These are phyloP conservation scores for Pungitius pungitius DNA, from an alignment of 2,113 vertebrate species.

Conservation along the genomic window DNA sequence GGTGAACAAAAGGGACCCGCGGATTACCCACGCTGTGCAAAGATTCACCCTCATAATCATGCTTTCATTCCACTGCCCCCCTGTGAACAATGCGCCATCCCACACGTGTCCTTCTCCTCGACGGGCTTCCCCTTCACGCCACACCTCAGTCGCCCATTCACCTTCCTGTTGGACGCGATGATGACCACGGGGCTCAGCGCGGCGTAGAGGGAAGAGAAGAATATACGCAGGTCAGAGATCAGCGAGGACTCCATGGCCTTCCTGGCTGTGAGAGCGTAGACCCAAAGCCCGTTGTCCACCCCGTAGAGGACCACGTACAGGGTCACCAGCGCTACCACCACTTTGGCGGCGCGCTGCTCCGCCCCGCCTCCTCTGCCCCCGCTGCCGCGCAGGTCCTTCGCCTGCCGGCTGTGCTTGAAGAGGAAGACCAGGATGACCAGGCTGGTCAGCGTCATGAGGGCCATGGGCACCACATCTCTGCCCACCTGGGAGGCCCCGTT, in stretches of 20 bases:
- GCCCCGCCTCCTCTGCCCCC: constrained; percentile 25
- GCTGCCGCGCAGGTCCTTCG: constrained; percentile 64
- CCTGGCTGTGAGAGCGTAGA: constrained; percentile 78
- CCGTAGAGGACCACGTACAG: constrained; percentile 78
- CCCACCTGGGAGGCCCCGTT: constrained; percentile 73
- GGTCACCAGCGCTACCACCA: constrained; percentile 74
- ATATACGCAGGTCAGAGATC: constrained; percentile 78
- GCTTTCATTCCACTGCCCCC: constrained; percentile 6
- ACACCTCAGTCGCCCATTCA: constrained; percentile 70
- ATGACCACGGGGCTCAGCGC: constrained; percentile 79
- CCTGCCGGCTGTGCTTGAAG: constrained; percentile 74
- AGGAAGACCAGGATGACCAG: constrained; percentile 79
- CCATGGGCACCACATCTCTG: constrained; percentile 80
- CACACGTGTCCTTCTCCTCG: constrained; percentile 32
- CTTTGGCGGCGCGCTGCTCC: constrained; percentile 75
- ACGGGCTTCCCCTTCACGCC: constrained; percentile 31
- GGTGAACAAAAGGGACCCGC: constrained; percentile 1
- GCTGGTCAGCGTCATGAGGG: constrained; percentile 75
- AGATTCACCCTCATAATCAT: not conserved
- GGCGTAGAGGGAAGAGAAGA: constrained; percentile 79
- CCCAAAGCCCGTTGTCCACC: constrained; percentile 80
- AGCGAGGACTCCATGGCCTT: constrained; percentile 72
- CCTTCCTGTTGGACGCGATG: constrained; percentile 79
- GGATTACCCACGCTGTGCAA: not conserved
- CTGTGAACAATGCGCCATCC: constrained; percentile 6